A percentile compares a stretch with the other conserved stretches of the same genome.
Evolutionary conservation across 2,113 vertebrate genomes (phyloP).

Genomic region (Bubalus kerabau): DNA sequence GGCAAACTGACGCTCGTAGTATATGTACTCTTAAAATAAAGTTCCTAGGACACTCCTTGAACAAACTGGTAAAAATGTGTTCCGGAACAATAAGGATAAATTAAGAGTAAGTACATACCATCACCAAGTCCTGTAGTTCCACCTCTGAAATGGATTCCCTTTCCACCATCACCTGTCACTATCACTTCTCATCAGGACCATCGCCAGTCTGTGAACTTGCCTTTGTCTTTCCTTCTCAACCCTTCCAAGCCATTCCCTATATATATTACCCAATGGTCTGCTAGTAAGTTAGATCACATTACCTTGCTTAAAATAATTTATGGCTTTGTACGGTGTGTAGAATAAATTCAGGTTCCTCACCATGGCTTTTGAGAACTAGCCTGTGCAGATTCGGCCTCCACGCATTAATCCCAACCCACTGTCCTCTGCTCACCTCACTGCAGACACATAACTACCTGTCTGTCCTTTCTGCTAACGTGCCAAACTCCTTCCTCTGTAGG

Average conservation of each 20-base stretch:
- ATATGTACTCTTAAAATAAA: neutral
- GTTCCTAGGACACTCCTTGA: neutral
- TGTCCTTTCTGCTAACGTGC: neutral
- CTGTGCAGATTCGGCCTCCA: neutral
- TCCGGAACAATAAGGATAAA: neutral
- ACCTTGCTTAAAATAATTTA: neutral
- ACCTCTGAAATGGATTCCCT: neutral
- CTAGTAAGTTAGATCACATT: neutral
- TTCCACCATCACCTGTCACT: neutral
- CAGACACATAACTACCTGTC: neutral
- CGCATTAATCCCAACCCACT: fast-evolving
- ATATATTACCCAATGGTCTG: neutral
- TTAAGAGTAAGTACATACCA: neutral
- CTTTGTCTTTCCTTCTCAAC: neutral
- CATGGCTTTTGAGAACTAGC: neutral
- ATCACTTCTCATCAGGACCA: neutral
- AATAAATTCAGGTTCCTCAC: neutral
- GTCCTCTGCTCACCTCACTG: no score
- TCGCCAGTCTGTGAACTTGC: neutral
- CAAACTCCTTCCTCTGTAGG: neutral
- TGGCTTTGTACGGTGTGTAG: neutral
- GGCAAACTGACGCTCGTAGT: neutral
- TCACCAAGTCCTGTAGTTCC: neutral
- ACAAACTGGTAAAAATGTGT: neutral
- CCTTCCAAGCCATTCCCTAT: neutral